phyloP scores from a whole-genome alignment of 1,140 invertebrate genomes.

The Nephotettix cincticeps region DNA sequence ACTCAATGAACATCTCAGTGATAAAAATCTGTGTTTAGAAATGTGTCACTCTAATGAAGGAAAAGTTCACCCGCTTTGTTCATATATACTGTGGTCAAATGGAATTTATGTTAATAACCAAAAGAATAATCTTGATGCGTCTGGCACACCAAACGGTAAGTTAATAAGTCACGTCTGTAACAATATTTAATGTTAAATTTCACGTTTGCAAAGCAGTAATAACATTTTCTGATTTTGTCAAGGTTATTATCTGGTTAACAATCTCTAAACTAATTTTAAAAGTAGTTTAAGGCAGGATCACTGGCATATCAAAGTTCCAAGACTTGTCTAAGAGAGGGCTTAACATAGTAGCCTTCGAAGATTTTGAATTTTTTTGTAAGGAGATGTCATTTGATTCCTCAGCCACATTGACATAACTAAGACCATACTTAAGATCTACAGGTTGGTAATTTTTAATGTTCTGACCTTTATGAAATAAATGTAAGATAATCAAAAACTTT shows the following conservation, averaged over 20 bases:
- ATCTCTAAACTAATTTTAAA: neutral
- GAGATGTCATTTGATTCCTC: no score
- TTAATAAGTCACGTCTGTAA: neutral
- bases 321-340: neutral
- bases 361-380: no score
- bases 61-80: conserved; percentile 5
- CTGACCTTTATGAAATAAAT: no score
- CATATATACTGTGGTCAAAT: conserved; percentile 1
- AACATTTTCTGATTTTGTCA: neutral
- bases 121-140: neutral
- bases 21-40: neutral
- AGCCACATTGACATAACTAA: no score
- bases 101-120: neutral
- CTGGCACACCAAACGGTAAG: neutral
- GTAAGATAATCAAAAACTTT: no score
- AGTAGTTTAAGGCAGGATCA: neutral
- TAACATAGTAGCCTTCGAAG: no score
- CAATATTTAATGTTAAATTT: neutral
- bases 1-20: neutral
- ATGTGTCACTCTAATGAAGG: conserved; percentile 3
- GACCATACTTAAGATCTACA: no score
- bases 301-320: neutral
- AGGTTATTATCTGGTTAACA: neutral
- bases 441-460: no score
- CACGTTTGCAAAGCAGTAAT: neutral